Base-by-base conservation (phyloP, 2,888 invertebrate genomes). In the Tuta absoluta region DNA sequence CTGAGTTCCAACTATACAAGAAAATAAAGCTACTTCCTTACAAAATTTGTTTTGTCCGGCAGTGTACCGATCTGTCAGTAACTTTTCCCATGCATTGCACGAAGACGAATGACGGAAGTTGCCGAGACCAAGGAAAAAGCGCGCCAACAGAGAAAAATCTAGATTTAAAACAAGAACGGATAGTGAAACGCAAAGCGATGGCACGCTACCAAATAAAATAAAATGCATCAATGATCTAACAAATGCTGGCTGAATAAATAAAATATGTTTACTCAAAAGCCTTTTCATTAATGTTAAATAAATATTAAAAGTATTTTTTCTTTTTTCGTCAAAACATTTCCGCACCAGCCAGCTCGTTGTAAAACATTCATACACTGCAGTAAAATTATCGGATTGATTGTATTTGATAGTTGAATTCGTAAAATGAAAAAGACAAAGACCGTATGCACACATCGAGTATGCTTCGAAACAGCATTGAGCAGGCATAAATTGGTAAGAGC, bases 81-180 rank as follows among this genome's bases (percentile, higher is more conserved):
- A 89, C 79, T 90, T 90, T 80, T 75, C 81, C 86, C 82, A 85
- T 88, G 87, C 87, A 86, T 83, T 82, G 84, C 79, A 75, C 75
- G 80, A 87, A 89, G 89, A 90, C 85, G 85, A 84, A 90, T 86
- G 85, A 86, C 79, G 73, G 71, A 89, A 90, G 86, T 89, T 89
- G 70, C 74, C 66, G 71, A 73, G 71, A 72, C 72, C 72, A 73
- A 56, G 72, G 76, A 87, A 88, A 88, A 89, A 87, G 80, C 81
- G 76, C 78, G 70, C 70, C 69, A 62, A n/a, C 17, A 24, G 60
- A 23, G 23, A 60, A 60, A 59, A 60, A 45, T 23, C 60, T 60
- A 37, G 14, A 37, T 17, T 38, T 37, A 58, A 58, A 23, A 51
- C 51, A 51, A 51, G 11, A 49, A 51, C 17, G 51, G 19, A 51